Percentiles rank a stretch among this genome's conserved stretches.
phyloP scores from a whole-genome alignment of 2,113 vertebrate species.

The Glaucidium brasilianum region DNA sequence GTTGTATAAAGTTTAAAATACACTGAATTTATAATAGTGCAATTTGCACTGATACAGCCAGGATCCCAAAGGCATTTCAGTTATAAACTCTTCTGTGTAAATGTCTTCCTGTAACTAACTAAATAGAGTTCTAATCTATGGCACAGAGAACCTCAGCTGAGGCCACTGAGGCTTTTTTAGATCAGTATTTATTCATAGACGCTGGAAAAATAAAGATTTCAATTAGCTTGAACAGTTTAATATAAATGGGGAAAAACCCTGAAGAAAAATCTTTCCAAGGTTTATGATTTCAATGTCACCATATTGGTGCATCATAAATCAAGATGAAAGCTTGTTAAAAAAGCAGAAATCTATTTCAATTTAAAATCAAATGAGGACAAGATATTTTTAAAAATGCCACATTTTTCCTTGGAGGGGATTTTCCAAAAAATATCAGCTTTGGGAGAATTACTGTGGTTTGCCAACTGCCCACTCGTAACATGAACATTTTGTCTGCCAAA shows the following conservation, averaged over 20 bases:
- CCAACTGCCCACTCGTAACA: not conserved
- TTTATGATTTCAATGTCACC: not conserved
- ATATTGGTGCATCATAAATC: not conserved
- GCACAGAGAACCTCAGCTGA: not conserved
- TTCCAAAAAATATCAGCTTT: not conserved
- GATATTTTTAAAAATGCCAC: not conserved
- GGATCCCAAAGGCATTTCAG: not conserved
- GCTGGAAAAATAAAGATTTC: not conserved
- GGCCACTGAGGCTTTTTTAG: not conserved
- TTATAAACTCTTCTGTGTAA: slow-evolving; percentile 28
- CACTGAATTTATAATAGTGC: not conserved
- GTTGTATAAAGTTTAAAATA: slow-evolving; percentile 5
- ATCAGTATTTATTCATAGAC: not conserved
- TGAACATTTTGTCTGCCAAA: not conserved
- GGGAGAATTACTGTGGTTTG: not conserved
- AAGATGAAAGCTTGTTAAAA: not conserved
- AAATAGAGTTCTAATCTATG: not conserved
- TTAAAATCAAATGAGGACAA: not conserved
- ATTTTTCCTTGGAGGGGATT: not conserved
- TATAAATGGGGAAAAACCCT: not conserved
- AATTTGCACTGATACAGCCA: not conserved
- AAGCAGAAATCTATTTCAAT: not conserved
- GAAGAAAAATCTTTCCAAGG: not conserved
- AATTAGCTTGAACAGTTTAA: not conserved
- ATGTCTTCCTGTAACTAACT: slow-evolving; percentile 7